phyloP scores from a whole-genome alignment of 2,113 vertebrate species.

The Andinoacara biseriatus region DNA sequence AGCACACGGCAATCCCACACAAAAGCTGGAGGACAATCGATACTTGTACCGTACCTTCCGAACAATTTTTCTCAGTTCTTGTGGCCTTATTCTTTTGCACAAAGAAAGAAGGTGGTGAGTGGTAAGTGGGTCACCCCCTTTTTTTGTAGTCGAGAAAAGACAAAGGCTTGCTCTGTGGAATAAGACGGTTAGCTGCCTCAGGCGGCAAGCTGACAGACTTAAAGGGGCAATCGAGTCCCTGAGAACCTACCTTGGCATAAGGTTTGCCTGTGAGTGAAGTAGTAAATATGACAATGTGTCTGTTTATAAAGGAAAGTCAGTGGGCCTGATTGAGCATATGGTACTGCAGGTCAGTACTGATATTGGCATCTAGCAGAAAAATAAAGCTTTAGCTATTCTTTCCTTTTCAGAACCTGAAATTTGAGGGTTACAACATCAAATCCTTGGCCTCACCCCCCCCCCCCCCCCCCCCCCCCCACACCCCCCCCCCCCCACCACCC shows the following conservation, averaged over 20 bases:
- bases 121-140: conserved; percentile 62
- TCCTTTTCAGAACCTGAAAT: background rate
- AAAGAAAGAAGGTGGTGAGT: conserved; percentile 10
- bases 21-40: conserved; percentile 21
- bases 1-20: background rate
- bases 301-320: no score
- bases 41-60: conserved; percentile 16
- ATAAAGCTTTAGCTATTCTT: no score
- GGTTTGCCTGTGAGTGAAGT: conserved; percentile 10
- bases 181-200: conserved; percentile 51
- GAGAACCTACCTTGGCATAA: conserved; percentile 28
- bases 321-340: background rate
- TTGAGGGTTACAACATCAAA: background rate
- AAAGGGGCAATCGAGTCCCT: conserved; percentile 22
- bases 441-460: conserved; percentile 12
- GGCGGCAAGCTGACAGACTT: conserved; percentile 59
- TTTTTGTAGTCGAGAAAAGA: conserved; percentile 35
- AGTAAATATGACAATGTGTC: conserved; percentile 9
- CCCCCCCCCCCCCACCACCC: conserved; percentile 19
- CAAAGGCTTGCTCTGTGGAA: conserved; percentile 39
- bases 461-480: conserved; percentile 17
- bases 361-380: background rate
- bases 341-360: background rate
- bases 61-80: conserved; percentile 14
- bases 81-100: background rate